Evolutionary conservation across 2,888 invertebrate genomes (phyloP).

Genomic region (Amiota minor): DNA sequence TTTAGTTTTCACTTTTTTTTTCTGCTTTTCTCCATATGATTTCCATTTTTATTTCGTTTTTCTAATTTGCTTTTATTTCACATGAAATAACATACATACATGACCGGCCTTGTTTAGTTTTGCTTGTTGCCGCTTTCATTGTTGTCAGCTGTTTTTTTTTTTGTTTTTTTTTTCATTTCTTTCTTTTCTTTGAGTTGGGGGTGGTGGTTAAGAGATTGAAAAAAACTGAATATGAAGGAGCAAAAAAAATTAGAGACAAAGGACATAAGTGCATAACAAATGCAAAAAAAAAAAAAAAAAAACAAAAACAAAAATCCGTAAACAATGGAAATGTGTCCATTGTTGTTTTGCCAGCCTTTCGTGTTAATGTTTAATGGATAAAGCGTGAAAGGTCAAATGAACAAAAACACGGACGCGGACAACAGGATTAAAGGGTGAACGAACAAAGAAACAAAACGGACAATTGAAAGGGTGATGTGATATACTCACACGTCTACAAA

Average conservation of each 20-base stretch:
- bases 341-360: constrained; percentile 16
- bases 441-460: not conserved
- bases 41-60: not conserved
- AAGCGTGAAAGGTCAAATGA: not conserved
- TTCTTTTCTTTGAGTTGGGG: constrained; percentile 20
- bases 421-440: not conserved
- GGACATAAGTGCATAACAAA: not conserved
- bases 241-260: not conserved
- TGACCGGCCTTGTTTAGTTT: constrained; percentile 44
- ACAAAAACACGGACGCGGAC: not conserved
- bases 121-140: constrained; percentile 41
- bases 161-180: constrained; percentile 35
- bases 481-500: too few species aligned
- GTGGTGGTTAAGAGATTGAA: constrained; percentile 45
- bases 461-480: not conserved
- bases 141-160: constrained; percentile 34
- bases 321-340: constrained; percentile 42
- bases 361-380: constrained; percentile 12
- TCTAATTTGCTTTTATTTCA: not conserved
- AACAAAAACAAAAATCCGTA: constrained; percentile 36
- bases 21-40: not conserved
- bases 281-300: constrained; percentile 44
- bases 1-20: not conserved
- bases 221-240: not conserved
- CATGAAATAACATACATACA: constrained; percentile 15